Evolutionary conservation across 2,888 invertebrate species (phyloP), one percentile per base, ranked within the genome.

Genomic region (Phoenoteleia sp.): DNA sequence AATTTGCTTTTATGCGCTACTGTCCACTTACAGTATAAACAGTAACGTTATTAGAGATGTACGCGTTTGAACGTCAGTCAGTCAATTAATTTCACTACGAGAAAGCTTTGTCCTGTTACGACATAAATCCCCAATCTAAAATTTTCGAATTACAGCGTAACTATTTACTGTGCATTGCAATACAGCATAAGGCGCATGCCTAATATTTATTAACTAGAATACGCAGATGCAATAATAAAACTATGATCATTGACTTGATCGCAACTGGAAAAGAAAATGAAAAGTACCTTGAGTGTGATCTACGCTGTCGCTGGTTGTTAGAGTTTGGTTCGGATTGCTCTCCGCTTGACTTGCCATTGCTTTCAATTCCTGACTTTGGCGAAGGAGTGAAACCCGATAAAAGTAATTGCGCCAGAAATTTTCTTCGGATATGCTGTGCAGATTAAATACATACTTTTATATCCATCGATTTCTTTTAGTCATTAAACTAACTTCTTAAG

Each of bases 341-440:
- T 93, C 93, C 81, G 91, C 90, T 86, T 91, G 90, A 84, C 90
- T 94, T 62, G 95, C 95, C 94, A 96, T 94, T 60, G 96, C 96
- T 90, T 96, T 96, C 17, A 97, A 95, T 94, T 99, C 98, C 94
- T 97, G 98, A 89, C 99, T 99, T 95, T 99, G 99, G 93, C 99
- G 98, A 94, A 99, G 98, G 91, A 99, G 96, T 91, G 98, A 99
- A 90, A 99, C 98, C 93, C 99, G 98, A 95, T 99, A 99, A 95
- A 99, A 99, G 94, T 99, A 99, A 95, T 99, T 99, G 93, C 99
- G 96, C 99, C 99, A 99, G 95, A 99, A 99, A 94, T 97, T 97
- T 94, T 99, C 99, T 95, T 99, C 99, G 92, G 97, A 97, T 94
- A 98, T 98, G 91, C 98, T 98, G 94, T 67, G 94, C 27, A 56